Evolutionary conservation across 2,797 vertebrate species (phyloP), one percentile per base, ranked within the genome.

Genomic region (Alfaro cultratus): DNA sequence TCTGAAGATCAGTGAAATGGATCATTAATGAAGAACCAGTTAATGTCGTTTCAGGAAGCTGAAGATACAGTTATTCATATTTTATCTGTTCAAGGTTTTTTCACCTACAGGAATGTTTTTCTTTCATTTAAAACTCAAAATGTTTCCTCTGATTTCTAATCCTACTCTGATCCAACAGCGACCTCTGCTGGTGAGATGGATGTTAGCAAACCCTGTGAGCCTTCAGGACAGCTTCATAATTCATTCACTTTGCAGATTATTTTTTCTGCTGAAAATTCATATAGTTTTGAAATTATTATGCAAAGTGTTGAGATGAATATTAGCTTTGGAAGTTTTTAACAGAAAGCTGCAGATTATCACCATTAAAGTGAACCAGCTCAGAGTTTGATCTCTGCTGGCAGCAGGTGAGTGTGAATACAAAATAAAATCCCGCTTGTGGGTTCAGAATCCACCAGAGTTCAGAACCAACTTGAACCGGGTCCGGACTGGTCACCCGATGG

Each of bases 181-280:
- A 49, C 85, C 74, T 77, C 88, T 89, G 62, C 26, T 84, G 89
- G 81, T 76, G 4, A 41, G 15, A 7, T 41, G 64, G 34, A 64
- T 62, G 13, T 1, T 15, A 62, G 57, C 53, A 55, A 55, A 55
- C 51, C 51, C 26, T 55, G 53, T 18, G 9, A 55, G 53, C n/a
- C 29, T 31, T 4, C 29, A 31, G 57, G 13, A 16, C 29, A 62
- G 15, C 2, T 8, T 36, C 31, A 36, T 36, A 1, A 2, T 36
- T 36, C 8, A 21, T 64, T 21, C 5, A 39, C 29, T 13, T 3
- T 51, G 47, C 72, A 31, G 16, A 15, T 34, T 31, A 46, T 10
- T 72, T 43, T 43, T 46, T 47, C 15, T 16, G 45, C 43, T 73
- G 18, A 36, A 34, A 9, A 5, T 34, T 64, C 60, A 64, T 8